Conservation (phyloP, 2,797 vertebrate species). For the Apodemus agrarius region DNA sequence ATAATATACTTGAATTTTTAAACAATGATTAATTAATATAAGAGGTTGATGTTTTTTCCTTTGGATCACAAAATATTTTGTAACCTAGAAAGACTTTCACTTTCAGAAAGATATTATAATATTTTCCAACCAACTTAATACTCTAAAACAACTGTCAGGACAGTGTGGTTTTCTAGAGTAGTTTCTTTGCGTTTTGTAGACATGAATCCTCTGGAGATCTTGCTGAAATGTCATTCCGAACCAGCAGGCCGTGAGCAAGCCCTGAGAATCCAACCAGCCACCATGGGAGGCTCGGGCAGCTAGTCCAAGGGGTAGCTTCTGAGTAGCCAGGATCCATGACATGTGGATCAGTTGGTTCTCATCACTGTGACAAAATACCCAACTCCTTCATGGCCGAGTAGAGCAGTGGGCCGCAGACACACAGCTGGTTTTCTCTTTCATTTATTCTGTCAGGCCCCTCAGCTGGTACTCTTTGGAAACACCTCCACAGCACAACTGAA, state of each 20-base stretch:
- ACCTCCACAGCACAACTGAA: neutral
- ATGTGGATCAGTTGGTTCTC: neutral
- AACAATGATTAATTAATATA: neutral
- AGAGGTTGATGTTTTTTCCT: neutral
- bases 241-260: neutral
- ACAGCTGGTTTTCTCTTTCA: neutral
- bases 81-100: neutral
- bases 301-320: neutral
- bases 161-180: neutral
- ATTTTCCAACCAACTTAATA: neutral
- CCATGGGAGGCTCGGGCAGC: neutral
- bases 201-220: neutral
- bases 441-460: neutral
- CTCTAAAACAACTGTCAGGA: neutral
- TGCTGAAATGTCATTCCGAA: conserved; percentile 10
- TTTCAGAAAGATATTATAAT: neutral
- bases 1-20: neutral
- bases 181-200: neutral
- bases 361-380: neutral
- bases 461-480: neutral
- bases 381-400: neutral
- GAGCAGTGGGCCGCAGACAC: too few species aligned
- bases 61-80: neutral
- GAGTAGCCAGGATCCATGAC: neutral
- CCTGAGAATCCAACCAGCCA: neutral